Evolutionary conservation across 2,888 invertebrate genomes (phyloP).

Genomic region (Helobdella robusta): DNA sequence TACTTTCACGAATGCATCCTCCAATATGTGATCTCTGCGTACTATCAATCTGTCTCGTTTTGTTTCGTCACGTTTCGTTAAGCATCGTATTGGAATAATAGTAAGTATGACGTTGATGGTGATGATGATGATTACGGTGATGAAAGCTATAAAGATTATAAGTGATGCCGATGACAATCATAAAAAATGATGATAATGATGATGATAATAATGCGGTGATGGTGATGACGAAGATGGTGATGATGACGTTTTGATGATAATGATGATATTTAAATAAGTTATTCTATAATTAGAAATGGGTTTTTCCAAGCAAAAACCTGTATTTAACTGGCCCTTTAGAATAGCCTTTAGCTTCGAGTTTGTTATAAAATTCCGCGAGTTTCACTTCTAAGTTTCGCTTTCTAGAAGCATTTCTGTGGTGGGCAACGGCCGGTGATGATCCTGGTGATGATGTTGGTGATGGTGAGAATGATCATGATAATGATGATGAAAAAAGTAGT

Average conservation of each 20-base stretch:
- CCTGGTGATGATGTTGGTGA: neutral
- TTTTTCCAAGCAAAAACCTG: constrained; percentile 59
- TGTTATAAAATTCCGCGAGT: constrained; percentile 81
- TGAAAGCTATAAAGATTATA: neutral
- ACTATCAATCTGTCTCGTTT: constrained; percentile 87
- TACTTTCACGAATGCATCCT: constrained; percentile 85
- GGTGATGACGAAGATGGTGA: neutral
- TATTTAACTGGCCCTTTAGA: constrained; percentile 93
- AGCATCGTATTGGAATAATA: neutral
- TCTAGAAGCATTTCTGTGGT: constrained; percentile 61
- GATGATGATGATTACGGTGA: neutral
- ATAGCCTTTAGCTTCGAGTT: constrained; percentile 88
- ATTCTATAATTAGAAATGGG: neutral
- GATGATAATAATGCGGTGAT: neutral
- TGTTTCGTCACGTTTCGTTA: neutral
- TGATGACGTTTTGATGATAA: neutral
- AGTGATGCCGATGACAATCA: too few relatives aligned
- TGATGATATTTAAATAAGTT: neutral
- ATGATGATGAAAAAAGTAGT: constrained; percentile 5
- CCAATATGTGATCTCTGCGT: constrained; percentile 78
- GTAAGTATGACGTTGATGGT: neutral
- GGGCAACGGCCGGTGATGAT: neutral
- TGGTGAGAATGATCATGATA: constrained; percentile 10
- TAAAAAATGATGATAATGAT: neutral
- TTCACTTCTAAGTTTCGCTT: constrained; percentile 89